These are phyloP conservation scores for Amiota minor DNA, from an alignment of 2,888 invertebrate species.

Conservation along the genomic window DNA sequence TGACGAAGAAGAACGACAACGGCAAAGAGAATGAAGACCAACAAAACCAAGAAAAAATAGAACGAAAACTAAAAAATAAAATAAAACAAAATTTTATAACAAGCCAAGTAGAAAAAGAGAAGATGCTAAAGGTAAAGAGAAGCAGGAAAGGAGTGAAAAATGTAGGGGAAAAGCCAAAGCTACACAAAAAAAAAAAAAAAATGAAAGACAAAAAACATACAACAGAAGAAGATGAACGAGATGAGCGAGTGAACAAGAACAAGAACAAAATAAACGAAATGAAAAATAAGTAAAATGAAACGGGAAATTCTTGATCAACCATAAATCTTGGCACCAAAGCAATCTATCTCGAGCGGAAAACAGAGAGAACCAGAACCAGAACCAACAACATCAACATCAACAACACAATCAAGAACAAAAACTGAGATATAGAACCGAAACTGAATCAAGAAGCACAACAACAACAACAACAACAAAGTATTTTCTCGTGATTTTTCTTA, in stretches of 20 bases:
- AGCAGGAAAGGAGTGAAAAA: conserved; percentile 32
- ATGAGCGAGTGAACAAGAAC: not conserved
- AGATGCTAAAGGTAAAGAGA: not conserved
- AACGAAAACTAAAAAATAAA: conserved; percentile 12
- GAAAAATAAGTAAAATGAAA: conserved; percentile 17
- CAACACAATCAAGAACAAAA: not conserved
- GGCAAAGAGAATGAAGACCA: too few species aligned
- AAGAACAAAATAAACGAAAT: not conserved
- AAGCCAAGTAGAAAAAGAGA: conserved; percentile 8
- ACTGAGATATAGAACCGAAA: not conserved
- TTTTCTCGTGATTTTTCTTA: conserved; percentile 13
- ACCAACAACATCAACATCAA: not conserved
- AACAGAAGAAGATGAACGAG: not conserved
- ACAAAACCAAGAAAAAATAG: too few species aligned
- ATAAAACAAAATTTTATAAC: conserved; percentile 6
- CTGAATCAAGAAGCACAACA: not conserved
- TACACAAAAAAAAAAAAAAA: conserved; percentile 59
- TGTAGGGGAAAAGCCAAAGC: conserved; percentile 53
- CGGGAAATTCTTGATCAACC: conserved; percentile 57
- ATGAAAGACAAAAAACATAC: conserved; percentile 22
- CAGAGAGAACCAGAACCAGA: not conserved
- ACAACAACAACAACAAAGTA: not conserved
- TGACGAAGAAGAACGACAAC: too few species aligned
- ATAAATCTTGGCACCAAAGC: conserved; percentile 67
- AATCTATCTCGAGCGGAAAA: conserved; percentile 66